Evolutionary conservation across 2,113 vertebrate species (phyloP).

Genomic region (Ciconia boyciana): DNA sequence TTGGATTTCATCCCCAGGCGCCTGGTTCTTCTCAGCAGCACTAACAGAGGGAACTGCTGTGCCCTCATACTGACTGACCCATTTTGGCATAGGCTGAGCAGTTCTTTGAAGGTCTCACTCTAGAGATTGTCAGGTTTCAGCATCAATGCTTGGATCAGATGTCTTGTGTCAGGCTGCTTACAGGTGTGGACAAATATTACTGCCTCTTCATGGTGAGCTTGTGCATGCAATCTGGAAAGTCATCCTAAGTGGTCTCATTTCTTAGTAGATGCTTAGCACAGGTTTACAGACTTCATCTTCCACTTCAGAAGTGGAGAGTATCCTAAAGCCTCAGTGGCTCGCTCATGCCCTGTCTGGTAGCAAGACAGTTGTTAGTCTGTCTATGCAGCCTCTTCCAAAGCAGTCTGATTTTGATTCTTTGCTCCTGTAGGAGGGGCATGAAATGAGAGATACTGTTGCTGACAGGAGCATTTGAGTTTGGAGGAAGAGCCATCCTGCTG

Average conservation of each 20-base stretch:
- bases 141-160: not conserved
- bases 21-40: not conserved
- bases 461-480: not conserved
- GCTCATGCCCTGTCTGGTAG: accelerated
- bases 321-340: not conserved
- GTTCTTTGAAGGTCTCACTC: not conserved
- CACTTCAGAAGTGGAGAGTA: not conserved
- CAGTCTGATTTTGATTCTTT: not conserved
- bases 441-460: not conserved
- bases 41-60: not conserved
- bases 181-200: not conserved
- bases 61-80: not conserved
- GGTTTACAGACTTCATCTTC: not conserved
- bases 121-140: not conserved
- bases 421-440: not conserved
- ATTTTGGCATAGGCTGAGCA: not conserved
- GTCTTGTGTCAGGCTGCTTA: not conserved
- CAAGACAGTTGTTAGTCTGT: accelerated
- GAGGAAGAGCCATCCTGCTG: not conserved
- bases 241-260: not conserved
- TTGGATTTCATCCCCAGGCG: not conserved
- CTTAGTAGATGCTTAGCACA: not conserved
- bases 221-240: not conserved
- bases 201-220: not conserved
- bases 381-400: not conserved